phyloP scores from a whole-genome alignment of 2,113 vertebrate genomes.

The Mirounga angustirostris region DNA sequence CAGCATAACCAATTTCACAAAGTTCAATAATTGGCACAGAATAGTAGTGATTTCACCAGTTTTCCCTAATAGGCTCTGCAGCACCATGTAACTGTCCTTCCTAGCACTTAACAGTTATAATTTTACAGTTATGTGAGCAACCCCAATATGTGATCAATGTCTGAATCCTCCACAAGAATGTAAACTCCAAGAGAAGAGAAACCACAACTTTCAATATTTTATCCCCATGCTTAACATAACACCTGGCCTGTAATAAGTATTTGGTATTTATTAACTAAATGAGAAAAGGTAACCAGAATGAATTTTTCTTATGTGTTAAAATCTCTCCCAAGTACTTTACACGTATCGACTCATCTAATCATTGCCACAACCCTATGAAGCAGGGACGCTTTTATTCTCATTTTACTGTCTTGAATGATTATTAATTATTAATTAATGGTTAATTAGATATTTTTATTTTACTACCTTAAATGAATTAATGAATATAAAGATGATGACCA shows the following conservation, averaged over 20 bases:
- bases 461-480: constrained; percentile 16
- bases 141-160: not conserved
- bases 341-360: not conserved
- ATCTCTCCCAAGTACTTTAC: not conserved
- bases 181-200: not conserved
- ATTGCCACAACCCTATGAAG: not conserved
- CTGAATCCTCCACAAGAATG: not conserved
- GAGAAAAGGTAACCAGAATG: not conserved
- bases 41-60: not conserved
- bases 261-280: constrained; percentile 23
- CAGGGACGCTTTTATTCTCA: not conserved
- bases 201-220: not conserved
- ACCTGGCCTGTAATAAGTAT: not conserved
- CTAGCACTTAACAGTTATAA: not conserved
- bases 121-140: not conserved
- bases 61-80: not conserved
- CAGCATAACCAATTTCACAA: not conserved
- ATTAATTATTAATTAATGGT: constrained; percentile 13
- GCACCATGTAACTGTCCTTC: not conserved
- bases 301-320: not conserved
- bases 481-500: not conserved
- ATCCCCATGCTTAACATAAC: not conserved
- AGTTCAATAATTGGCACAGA: not conserved
- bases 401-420: not conserved
- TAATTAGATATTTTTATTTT: constrained; percentile 38